Evolutionary conservation across 2,113 vertebrate species (phyloP).

Genomic region (Phyllostomus hastatus): DNA sequence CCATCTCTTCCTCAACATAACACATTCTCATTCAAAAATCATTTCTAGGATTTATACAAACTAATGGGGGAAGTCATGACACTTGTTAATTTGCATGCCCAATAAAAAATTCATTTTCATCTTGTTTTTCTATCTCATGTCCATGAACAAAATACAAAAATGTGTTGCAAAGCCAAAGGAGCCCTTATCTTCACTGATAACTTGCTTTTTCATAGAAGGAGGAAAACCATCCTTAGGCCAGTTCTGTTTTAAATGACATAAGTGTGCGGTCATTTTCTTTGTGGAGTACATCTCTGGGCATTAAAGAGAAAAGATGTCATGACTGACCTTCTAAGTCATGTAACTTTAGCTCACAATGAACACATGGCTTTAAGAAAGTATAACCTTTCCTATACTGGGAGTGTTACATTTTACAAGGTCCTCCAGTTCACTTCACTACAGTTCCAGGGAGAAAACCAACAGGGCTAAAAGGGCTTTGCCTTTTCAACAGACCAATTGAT

Average conservation of each 20-base stretch:
- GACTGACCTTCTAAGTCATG: not conserved
- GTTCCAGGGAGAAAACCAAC: not conserved
- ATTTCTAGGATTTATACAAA: slow-evolving; percentile 39
- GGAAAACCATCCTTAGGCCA: not conserved
- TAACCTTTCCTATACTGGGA: not conserved
- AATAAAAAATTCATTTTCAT: slow-evolving; percentile 51
- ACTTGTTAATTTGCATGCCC: slow-evolving; percentile 51
- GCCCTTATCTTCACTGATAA: not conserved
- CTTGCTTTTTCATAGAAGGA: not conserved
- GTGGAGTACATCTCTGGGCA: not conserved
- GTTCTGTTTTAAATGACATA: slow-evolving; percentile 21
- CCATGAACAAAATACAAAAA: slow-evolving; percentile 11
- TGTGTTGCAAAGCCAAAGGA: not conserved
- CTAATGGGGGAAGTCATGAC: slow-evolving; percentile 28
- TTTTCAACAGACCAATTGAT: not conserved
- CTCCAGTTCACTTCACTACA: not conserved
- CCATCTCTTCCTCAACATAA: slow-evolving; percentile 17
- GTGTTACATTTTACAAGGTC: not conserved
- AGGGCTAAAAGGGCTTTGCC: not conserved
- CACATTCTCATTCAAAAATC: not conserved
- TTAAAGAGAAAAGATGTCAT: not conserved
- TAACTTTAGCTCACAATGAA: not conserved
- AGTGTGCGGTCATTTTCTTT: not conserved
- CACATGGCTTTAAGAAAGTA: not conserved
- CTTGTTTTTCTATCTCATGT: slow-evolving; percentile 41